Percentiles rank a stretch among this genome's conserved stretches.
Conservation (phyloP, 2,113 vertebrate species). For the Platysteira castanea region DNA sequence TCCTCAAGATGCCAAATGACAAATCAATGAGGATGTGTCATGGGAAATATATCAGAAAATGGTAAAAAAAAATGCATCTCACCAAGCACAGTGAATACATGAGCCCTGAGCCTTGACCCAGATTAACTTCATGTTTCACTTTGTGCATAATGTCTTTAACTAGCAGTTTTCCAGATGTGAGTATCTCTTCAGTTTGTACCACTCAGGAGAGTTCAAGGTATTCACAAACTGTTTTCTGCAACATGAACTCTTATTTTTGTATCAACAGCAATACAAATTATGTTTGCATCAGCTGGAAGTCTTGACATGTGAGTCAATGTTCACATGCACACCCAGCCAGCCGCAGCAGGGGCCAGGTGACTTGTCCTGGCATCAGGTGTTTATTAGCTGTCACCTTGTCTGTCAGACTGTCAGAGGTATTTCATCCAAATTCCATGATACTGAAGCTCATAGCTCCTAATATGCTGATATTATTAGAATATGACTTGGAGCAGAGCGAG, state of each 20-base stretch:
- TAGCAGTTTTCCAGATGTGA: background rate
- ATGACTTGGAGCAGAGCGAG: background rate
- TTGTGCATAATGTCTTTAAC: background rate
- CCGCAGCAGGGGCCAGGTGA: background rate
- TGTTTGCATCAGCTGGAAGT: background rate
- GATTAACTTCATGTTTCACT: background rate
- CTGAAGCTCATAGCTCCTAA: background rate
- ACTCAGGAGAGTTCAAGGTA: background rate
- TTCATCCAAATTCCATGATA: background rate
- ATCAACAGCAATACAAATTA: background rate
- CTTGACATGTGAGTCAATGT: background rate
- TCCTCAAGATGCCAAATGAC: background rate
- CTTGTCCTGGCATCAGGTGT: background rate
- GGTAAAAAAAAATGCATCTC: background rate
- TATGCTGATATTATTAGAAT: background rate
- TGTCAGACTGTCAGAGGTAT: background rate
- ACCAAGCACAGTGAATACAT: background rate
- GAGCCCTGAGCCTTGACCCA: background rate
- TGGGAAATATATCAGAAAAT: background rate
- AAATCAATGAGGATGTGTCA: background rate
- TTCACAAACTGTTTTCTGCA: background rate
- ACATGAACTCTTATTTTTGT: rapidly evolving
- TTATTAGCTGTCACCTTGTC: background rate
- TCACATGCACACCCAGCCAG: background rate
- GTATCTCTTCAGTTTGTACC: background rate